These are phyloP conservation scores for Sarcophaga bullata DNA, from an alignment of 1,140 invertebrate genomes.

Conservation along the genomic window DNA sequence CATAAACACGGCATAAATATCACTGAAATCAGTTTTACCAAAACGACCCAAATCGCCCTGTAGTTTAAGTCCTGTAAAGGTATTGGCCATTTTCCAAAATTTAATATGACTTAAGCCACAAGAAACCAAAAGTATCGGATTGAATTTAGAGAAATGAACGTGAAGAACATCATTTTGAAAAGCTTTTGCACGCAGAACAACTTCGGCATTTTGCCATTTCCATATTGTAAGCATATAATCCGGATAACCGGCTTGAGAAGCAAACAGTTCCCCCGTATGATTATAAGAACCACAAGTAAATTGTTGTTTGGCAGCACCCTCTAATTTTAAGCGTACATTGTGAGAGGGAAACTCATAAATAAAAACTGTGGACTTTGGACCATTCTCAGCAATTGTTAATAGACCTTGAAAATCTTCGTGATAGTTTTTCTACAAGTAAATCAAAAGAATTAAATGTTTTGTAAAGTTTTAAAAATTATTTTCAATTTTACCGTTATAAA, in stretches of 20 bases:
- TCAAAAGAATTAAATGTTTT: not conserved
- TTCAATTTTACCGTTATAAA: conserved; percentile 74
- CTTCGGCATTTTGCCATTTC: conserved; percentile 81
- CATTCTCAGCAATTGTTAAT: conserved; percentile 88
- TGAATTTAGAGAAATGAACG: conserved; percentile 81
- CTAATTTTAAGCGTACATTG: conserved; percentile 76
- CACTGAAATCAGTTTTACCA: conserved; percentile 89
- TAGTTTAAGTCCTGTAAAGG: conserved; percentile 90
- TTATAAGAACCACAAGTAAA: conserved; percentile 84
- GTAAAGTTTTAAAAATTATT: not conserved
- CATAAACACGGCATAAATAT: conserved; percentile 83
- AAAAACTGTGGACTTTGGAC: conserved; percentile 80
- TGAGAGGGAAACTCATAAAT: conserved; percentile 85
- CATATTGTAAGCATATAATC: conserved; percentile 89
- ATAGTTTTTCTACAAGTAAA: conserved; percentile 76
- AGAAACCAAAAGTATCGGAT: conserved; percentile 80
- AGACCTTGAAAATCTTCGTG: conserved; percentile 71
- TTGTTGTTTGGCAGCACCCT: conserved; percentile 77
- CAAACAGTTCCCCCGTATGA: conserved; percentile 80
- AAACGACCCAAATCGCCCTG: conserved; percentile 87
- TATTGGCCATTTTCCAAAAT: conserved; percentile 92
- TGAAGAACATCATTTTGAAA: conserved; percentile 82
- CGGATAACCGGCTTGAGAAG: conserved; percentile 84
- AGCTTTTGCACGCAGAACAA: conserved; percentile 81
- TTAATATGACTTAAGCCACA: conserved; percentile 84